phyloP scores from a whole-genome alignment of 2,797 vertebrate species.

The Poeciliopsis infans region DNA sequence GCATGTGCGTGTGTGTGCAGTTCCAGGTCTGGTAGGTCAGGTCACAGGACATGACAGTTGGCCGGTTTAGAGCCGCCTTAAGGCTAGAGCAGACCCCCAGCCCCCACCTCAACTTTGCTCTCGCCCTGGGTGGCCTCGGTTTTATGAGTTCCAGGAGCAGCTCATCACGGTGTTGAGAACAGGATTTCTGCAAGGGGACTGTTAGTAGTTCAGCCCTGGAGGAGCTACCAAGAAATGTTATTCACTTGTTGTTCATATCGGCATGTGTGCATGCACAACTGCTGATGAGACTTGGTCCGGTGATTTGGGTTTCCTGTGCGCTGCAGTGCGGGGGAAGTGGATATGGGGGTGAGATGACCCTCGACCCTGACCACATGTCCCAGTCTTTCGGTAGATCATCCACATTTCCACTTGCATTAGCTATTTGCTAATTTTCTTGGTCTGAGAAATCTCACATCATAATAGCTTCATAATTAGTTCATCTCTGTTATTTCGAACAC shows the following conservation, averaged over 20 bases:
- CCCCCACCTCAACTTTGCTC: conserved; percentile 7
- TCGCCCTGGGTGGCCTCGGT: conserved; percentile 75
- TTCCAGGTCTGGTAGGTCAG: conserved; percentile 54
- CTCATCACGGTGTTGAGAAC: conserved; percentile 66
- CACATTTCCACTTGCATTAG: conserved; percentile 66
- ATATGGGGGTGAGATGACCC: conserved; percentile 69
- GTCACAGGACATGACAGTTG: conserved; percentile 68
- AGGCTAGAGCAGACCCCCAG: conserved; percentile 35
- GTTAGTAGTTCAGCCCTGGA: conserved; percentile 52
- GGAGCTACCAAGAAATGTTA: conserved; percentile 49
- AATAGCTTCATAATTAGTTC: conserved; percentile 32
- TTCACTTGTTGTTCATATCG: conserved; percentile 26
- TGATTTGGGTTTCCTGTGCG: conserved; percentile 73
- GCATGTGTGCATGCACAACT: conserved; percentile 32
- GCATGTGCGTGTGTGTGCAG: conserved; percentile 20
- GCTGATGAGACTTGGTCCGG: conserved; percentile 34
- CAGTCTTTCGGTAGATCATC: conserved; percentile 65
- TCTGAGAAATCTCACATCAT: conserved; percentile 33
- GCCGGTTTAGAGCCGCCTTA: conserved; percentile 46
- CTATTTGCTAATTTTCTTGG: conserved; percentile 46
- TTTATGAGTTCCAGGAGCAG: conserved; percentile 70
- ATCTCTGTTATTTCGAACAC: not conserved
- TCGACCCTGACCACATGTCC: conserved; percentile 76
- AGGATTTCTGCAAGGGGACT: conserved; percentile 60
- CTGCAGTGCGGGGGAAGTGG: conserved; percentile 64